Evolutionary conservation across 2,113 vertebrate genomes (phyloP), one percentile per base, ranked within the genome.

Genomic region (Amia ocellicauda): DNA sequence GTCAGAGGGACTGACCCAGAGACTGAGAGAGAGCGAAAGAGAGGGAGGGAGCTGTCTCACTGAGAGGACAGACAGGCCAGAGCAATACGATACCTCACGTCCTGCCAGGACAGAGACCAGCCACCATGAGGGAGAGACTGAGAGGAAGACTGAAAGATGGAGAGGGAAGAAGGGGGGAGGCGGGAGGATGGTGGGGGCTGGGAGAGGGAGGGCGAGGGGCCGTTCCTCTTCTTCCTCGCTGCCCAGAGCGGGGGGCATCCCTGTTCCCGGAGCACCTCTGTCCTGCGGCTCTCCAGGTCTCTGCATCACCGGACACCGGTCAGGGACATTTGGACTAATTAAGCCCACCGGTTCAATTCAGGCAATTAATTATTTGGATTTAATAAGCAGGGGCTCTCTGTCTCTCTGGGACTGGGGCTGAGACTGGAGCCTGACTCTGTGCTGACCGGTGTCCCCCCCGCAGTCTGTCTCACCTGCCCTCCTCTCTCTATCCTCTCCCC

Each of bases 81-180:
- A 29, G 36, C 59, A 73, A 65, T 51, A 42, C 47, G 52, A 63
- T 69, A 82, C 73, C 74, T 80, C 70, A 80, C 70, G 65, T 54
- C 31, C 62, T 67, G 40, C n/a, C 3, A 58, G 41, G 45, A 68
- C 56, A 73, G 69, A 62, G 68, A 71, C 29, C 24, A 23, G 54
- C 55, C 26, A 27, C 41, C 56, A 62, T 41, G 31, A 41, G 36
- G 20, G 56, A 58, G 31, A 11, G 28, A 58, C 16, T 20, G 31
- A 23, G 19, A 58, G 56, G 2, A 41, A n/a, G n/a, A n/a, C 29
- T 41, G 11, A 8, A 23, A 58, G 19, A 24, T 45, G 52, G 20
- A 52, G 56, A 66, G 23, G 26, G 56, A 8, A 47, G 20, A 71
- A 43, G 22, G 11, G 13, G 2, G 62, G 22, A 42, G 24, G 17